These are phyloP conservation scores for Aplochiton taeniatus DNA, from an alignment of 2,797 vertebrate species.

Conservation along the genomic window DNA sequence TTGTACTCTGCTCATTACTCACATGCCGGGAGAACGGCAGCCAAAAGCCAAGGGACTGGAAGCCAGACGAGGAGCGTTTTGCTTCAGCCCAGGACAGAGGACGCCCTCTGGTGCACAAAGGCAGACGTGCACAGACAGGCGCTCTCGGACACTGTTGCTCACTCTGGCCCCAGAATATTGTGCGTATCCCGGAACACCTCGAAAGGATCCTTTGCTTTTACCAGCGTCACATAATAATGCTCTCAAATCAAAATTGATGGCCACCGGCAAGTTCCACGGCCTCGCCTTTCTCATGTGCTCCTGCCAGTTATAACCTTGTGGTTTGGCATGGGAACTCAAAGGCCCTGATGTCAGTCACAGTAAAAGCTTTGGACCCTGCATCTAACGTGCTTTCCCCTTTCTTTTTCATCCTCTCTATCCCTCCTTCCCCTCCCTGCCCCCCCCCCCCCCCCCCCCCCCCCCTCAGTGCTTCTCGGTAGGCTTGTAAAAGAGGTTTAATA, in stretches of 20 bases:
- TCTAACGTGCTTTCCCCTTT: neutral
- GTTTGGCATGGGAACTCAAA: conserved; percentile 31
- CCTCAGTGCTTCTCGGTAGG: conserved; percentile 36
- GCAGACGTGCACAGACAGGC: conserved; percentile 21
- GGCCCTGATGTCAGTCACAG: conserved; percentile 41
- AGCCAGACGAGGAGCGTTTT: neutral
- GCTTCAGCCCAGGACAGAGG: conserved; percentile 37
- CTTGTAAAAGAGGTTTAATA: conserved; percentile 73
- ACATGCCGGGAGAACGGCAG: conserved; percentile 15
- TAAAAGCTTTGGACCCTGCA: conserved; percentile 4
- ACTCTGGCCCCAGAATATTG: too few species aligned
- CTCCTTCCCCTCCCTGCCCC: neutral
- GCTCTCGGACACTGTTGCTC: neutral
- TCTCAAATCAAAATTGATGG: neutral
- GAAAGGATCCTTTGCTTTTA: too few species aligned
- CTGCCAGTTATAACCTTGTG: conserved; percentile 4
- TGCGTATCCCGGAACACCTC: too few species aligned
- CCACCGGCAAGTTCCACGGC: neutral
- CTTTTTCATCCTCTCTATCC: neutral
- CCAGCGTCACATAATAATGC: too few species aligned
- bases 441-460: neutral
- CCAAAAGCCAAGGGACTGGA: conserved; percentile 15
- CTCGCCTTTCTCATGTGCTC: conserved; percentile 7
- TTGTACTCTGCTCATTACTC: conserved; percentile 48
- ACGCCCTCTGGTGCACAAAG: conserved; percentile 58